phyloP scores from a whole-genome alignment of 2,888 invertebrate species.

The Boloria selene region DNA sequence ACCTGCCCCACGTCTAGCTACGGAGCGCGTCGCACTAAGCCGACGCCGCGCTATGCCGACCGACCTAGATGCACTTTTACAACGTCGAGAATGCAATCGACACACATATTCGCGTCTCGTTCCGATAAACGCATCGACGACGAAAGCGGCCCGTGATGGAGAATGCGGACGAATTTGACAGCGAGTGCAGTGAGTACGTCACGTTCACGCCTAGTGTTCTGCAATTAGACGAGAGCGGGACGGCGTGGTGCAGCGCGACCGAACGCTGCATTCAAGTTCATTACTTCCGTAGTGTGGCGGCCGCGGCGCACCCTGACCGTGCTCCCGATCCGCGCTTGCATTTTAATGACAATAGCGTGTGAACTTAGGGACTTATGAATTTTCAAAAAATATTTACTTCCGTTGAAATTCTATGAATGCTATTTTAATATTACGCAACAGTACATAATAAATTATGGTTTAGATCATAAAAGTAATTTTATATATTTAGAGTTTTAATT shows the following conservation, averaged over 20 bases:
- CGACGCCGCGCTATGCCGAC: slow-evolving; percentile 71
- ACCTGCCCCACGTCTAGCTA: slow-evolving; percentile 79
- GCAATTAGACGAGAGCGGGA: slow-evolving; percentile 68
- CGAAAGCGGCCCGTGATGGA: slow-evolving; percentile 81
- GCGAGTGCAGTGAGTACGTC: slow-evolving; percentile 78
- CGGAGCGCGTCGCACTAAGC: slow-evolving; percentile 72
- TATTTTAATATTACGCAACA: not conserved
- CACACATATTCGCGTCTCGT: slow-evolving; percentile 82
- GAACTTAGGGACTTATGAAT: slow-evolving; percentile 30
- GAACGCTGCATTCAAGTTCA: slow-evolving; percentile 81
- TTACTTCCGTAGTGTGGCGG: slow-evolving; percentile 79
- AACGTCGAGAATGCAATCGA: slow-evolving; percentile 79
- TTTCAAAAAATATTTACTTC: slow-evolving; percentile 20
- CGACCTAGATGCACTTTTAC: slow-evolving; percentile 82
- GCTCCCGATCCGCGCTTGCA: slow-evolving; percentile 60
- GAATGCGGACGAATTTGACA: slow-evolving; percentile 80
- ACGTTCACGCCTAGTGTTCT: slow-evolving; percentile 71
- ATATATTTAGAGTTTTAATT: not conserved
- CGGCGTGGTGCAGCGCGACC: slow-evolving; percentile 64
- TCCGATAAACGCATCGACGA: slow-evolving; percentile 82
- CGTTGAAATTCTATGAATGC: not conserved
- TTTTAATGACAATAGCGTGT: slow-evolving; percentile 50
- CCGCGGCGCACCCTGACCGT: slow-evolving; percentile 70
- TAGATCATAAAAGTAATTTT: not conserved
- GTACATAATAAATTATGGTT: not conserved